Conservation (phyloP, 2,113 vertebrate species). For the Nannobrachium achirus region DNA sequence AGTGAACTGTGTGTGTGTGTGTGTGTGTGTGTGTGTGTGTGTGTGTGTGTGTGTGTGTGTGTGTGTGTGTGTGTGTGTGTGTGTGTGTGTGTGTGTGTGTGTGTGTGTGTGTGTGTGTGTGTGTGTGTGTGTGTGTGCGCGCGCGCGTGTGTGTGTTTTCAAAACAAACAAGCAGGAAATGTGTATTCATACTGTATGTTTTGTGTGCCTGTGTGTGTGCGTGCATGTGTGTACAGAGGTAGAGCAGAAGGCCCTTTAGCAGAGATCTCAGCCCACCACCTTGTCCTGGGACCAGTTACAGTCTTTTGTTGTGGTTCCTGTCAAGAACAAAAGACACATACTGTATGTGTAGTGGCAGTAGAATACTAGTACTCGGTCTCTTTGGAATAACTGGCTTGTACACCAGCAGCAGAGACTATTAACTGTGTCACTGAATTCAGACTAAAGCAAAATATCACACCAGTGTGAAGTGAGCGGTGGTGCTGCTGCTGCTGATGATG, state of each 20-base stretch:
- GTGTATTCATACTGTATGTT: not conserved
- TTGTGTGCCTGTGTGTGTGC: not conserved
- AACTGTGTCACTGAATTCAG: not conserved
- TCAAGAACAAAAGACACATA: constrained; percentile 50
- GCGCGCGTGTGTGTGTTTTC: constrained; percentile 24
- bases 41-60: not conserved
- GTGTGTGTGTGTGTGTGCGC: constrained; percentile 32
- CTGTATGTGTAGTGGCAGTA: no score
- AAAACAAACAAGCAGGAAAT: constrained; percentile 53
- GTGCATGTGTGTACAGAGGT: constrained; percentile 7
- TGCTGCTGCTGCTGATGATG: no score
- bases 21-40: not conserved
- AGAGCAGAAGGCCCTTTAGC: constrained; percentile 34
- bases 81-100: not conserved
- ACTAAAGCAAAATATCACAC: constrained; percentile 3
- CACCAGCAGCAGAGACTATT: no score
- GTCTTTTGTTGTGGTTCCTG: constrained; percentile 64
- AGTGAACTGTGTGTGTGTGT: constrained; percentile 1
- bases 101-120: not conserved
- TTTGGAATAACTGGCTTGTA: constrained; percentile 19
- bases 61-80: not conserved
- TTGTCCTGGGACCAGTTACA: constrained; percentile 43
- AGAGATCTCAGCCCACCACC: constrained; percentile 43
- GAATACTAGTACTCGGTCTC: no score
- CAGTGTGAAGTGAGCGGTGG: no score